Evolutionary conservation across 2,888 invertebrate species (phyloP).

Genomic region (Kuschelorhynchus macadamiae): DNA sequence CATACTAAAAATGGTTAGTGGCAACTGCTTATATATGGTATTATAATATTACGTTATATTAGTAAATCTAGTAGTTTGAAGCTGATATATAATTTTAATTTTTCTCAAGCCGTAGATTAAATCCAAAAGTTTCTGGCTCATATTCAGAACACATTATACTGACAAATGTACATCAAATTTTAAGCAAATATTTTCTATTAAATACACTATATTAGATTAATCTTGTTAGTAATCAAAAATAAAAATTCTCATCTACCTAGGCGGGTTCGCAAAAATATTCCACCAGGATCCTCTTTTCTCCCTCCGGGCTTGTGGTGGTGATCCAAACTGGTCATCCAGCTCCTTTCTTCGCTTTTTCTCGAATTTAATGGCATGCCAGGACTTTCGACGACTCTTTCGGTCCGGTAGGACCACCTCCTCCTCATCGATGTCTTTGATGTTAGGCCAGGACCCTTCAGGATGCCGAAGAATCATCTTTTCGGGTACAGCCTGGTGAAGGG

Average conservation of each 20-base stretch:
- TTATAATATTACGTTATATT: too few relatives aligned
- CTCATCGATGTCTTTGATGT: conserved; percentile 56
- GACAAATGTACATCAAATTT: too few relatives aligned
- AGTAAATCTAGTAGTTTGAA: too few relatives aligned
- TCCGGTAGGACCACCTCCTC: conserved; percentile 60
- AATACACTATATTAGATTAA: too few relatives aligned
- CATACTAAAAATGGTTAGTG: too few relatives aligned
- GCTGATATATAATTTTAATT: too few relatives aligned
- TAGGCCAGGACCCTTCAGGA: conserved; percentile 59
- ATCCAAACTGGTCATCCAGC: conserved; percentile 52
- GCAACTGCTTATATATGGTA: too few relatives aligned
- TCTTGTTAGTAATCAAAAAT: conserved; percentile 5
- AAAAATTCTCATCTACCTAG: conserved; percentile 67
- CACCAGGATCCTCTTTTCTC: conserved; percentile 90
- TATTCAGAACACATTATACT: too few relatives aligned
- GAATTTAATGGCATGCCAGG: conserved; percentile 69
- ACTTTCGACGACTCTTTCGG: conserved; percentile 67
- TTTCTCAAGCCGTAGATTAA: too few relatives aligned
- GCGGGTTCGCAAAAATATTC: conserved; percentile 89
- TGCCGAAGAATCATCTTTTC: conserved; percentile 65
- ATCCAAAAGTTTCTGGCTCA: too few relatives aligned
- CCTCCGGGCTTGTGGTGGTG: conserved; percentile 68
- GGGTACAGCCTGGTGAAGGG: conserved; percentile 64
- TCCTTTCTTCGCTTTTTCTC: conserved; percentile 67
- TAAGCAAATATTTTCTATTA: too few relatives aligned